phyloP scores from a whole-genome alignment of 2,113 vertebrate genomes.

The human region DNA sequence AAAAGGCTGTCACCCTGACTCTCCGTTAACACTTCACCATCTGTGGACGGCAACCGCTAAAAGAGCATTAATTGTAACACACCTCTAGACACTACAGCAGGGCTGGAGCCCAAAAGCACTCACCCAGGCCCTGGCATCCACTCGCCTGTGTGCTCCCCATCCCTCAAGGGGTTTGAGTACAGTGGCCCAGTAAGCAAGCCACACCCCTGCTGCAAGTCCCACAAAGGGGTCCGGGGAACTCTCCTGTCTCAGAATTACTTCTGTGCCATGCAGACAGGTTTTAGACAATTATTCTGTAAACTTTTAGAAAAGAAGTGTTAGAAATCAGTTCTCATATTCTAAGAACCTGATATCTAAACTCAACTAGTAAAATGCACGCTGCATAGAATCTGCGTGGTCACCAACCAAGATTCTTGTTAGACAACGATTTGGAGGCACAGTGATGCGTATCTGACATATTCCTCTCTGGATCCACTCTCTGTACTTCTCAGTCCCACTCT shows the following conservation, averaged over 20 bases:
- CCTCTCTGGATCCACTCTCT: neutral
- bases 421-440: neutral
- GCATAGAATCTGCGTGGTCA: neutral
- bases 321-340: neutral
- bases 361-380: neutral
- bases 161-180: too few relatives aligned
- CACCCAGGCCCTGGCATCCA: too few relatives aligned
- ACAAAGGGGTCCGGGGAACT: too few relatives aligned
- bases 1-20: too few relatives aligned
- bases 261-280: neutral
- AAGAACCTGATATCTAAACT: neutral
- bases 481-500: neutral
- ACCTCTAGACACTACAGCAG: too few relatives aligned
- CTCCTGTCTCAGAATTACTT: neutral
- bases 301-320: neutral
- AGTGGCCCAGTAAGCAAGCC: too few relatives aligned
- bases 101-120: too few relatives aligned
- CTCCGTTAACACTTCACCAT: too few relatives aligned
- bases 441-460: neutral
- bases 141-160: too few relatives aligned
- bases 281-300: conserved; percentile 24
- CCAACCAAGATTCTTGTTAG: neutral
- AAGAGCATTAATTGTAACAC: too few relatives aligned
- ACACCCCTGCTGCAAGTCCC: too few relatives aligned
- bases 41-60: too few relatives aligned